These are phyloP conservation scores for Ellobius talpinus DNA, from an alignment of 2,113 vertebrate genomes.

Conservation along the genomic window DNA sequence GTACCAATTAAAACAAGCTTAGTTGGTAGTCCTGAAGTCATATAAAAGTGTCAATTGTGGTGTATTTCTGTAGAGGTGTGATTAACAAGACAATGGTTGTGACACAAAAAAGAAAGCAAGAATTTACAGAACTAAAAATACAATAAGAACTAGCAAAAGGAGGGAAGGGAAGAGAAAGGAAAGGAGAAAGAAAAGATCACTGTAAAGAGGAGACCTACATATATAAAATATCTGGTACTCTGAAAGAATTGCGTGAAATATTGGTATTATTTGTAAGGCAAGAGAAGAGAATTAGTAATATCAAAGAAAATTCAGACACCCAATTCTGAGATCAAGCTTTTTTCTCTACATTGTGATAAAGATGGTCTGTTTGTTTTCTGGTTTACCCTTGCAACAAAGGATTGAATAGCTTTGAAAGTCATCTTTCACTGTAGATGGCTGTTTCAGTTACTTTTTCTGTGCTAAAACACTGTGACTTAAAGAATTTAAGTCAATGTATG, in stretches of 20 bases:
- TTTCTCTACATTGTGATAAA: not conserved
- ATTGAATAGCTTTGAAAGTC: not conserved
- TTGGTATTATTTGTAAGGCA: not conserved
- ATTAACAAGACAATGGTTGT: not conserved
- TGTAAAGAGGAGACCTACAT: not conserved
- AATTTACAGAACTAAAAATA: not conserved
- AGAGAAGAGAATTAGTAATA: not conserved
- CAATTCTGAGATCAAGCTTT: not conserved
- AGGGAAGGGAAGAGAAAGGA: not conserved
- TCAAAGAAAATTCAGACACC: not conserved
- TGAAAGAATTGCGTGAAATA: not conserved
- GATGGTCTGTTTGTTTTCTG: not conserved
- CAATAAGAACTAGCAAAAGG: not conserved
- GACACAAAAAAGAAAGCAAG: not conserved
- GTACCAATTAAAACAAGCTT: not conserved
- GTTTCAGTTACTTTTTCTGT: not conserved
- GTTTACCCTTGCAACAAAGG: not conserved
- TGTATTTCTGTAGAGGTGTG: not conserved
- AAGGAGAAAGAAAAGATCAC: not conserved
- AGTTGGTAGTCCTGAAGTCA: not conserved
- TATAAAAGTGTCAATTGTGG: not conserved
- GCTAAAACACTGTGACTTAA: not conserved
- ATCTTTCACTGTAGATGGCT: not conserved
- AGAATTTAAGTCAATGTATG: not conserved
- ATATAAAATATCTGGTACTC: not conserved